A percentile compares a stretch with the other conserved stretches of the same genome.
Evolutionary conservation across 2,113 vertebrate genomes (phyloP).

Genomic region (Gymnocephalus cernua): DNA sequence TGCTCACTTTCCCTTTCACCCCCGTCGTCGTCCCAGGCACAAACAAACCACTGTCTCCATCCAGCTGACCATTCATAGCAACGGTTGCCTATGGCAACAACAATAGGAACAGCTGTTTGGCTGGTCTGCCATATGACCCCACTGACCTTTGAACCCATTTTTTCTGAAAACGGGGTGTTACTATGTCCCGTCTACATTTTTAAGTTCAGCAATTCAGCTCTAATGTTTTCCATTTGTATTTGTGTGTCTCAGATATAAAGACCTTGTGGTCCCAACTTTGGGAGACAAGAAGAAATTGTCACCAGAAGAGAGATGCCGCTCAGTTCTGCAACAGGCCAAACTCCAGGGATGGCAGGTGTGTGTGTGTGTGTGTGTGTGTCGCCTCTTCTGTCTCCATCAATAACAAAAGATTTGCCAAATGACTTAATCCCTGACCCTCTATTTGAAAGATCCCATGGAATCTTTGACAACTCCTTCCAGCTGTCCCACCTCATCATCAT

Average conservation of each 20-base stretch:
- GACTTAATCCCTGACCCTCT: slow-evolving; percentile 71
- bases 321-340: slow-evolving; percentile 89
- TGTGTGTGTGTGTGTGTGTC: slow-evolving; percentile 88
- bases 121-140: slow-evolving; percentile 68
- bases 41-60: slow-evolving; percentile 65
- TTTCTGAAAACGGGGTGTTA: slow-evolving; percentile 47
- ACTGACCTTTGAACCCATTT: slow-evolving; percentile 76
- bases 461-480: slow-evolving; percentile 76
- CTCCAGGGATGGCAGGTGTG: slow-evolving; percentile 97
- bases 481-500: slow-evolving; percentile 80
- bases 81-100: slow-evolving; percentile 77
- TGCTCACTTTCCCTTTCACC: slow-evolving; percentile 20
- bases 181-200: slow-evolving; percentile 4
- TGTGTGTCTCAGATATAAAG: slow-evolving; percentile 87
- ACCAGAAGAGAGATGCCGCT: slow-evolving; percentile 88
- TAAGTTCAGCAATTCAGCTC: slow-evolving; percentile 21
- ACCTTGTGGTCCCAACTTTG: slow-evolving; percentile 85
- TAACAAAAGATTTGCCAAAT: slow-evolving; percentile 77
- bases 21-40: slow-evolving; percentile 25
- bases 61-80: slow-evolving; percentile 73
- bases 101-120: slow-evolving; percentile 78
- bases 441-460: slow-evolving; percentile 75
- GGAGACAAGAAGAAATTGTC: slow-evolving; percentile 85
- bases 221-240: slow-evolving; percentile 28
- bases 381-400: slow-evolving; percentile 55